phyloP scores from a whole-genome alignment of 2,888 invertebrate species.

The Perithous albicinctus region DNA sequence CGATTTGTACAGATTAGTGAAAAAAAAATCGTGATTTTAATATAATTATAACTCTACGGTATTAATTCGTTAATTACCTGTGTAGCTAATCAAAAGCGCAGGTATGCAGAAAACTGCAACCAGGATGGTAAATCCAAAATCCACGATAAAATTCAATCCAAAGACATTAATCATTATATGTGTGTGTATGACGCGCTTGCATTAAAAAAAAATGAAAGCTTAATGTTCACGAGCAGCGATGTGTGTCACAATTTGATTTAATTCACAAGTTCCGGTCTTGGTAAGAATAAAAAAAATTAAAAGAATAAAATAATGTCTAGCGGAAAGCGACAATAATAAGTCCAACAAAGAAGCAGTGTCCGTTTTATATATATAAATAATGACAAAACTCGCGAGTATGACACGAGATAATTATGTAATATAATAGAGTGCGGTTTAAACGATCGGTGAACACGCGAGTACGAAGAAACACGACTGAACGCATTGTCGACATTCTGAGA shows the following conservation, averaged over 20 bases:
- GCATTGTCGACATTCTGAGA: not conserved
- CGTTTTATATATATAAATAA: not conserved
- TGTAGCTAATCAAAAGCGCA: slow-evolving; percentile 69
- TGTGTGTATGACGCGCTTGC: slow-evolving; percentile 22
- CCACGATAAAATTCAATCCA: slow-evolving; percentile 69
- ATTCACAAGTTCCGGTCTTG: slow-evolving; percentile 7
- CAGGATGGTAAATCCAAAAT: slow-evolving; percentile 67
- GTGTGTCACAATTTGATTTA: not conserved
- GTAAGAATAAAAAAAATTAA: too few species aligned
- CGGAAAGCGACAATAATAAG: too few species aligned
- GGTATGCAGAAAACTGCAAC: slow-evolving; percentile 67
- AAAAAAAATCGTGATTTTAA: too few species aligned
- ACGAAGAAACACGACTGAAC: slow-evolving; percentile 48
- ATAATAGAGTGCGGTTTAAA: slow-evolving; percentile 4
- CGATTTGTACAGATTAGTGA: too few species aligned
- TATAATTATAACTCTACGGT: too few species aligned
- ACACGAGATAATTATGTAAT: slow-evolving; percentile 58
- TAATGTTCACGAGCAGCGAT: too few species aligned
- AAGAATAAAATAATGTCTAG: too few species aligned
- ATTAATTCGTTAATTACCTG: slow-evolving; percentile 67
- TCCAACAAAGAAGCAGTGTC: too few species aligned
- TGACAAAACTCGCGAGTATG: not conserved
- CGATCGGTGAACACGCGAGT: slow-evolving; percentile 41
- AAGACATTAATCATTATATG: slow-evolving; percentile 62
- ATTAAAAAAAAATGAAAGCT: too few species aligned